phyloP scores from a whole-genome alignment of 35 echinoderm and acorn worm species.

The Acanthaster planci region DNA sequence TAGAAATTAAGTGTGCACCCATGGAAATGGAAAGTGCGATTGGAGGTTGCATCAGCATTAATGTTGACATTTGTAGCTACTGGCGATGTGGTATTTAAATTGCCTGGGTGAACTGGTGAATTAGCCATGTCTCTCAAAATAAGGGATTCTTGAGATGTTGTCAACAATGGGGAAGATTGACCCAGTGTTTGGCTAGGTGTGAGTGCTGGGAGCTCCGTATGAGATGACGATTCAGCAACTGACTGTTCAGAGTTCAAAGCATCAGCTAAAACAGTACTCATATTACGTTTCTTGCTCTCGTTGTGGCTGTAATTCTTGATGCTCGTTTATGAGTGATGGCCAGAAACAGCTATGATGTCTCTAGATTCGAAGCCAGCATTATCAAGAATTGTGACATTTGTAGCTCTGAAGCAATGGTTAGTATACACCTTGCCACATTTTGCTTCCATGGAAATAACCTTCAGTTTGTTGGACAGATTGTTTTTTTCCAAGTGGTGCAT shows the following conservation, averaged over 20 bases:
- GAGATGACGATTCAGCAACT: too few species aligned
- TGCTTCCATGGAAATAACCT: neutral
- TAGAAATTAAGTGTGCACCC: too few species aligned
- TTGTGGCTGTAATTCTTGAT: conserved; percentile 37
- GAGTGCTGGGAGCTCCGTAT: too few species aligned
- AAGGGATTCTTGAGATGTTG: neutral
- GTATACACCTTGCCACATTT: conserved; percentile 29
- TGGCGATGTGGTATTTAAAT: too few species aligned
- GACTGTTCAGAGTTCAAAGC: too few species aligned
- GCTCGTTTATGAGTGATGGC: neutral
- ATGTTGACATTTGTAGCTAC: too few species aligned
- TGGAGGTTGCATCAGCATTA: too few species aligned
- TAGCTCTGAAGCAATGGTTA: too few species aligned
- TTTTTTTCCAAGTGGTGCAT: too few species aligned
- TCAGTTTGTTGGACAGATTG: conserved; percentile 14
- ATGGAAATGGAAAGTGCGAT: too few species aligned
- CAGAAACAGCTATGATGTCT: conserved; percentile 40
- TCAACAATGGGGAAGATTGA: neutral
- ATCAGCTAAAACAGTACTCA: too few species aligned
- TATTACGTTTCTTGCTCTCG: conserved; percentile 21
- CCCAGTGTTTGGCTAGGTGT: neutral
- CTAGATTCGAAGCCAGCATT: conserved; percentile 23
- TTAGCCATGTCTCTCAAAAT: neutral
- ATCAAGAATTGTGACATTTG: neutral
- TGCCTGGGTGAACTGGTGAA: too few species aligned